Percentiles rank a stretch among this genome's conserved stretches.
Evolutionary conservation across 2,113 vertebrate species (phyloP).

Genomic region (Mus spicilegus): DNA sequence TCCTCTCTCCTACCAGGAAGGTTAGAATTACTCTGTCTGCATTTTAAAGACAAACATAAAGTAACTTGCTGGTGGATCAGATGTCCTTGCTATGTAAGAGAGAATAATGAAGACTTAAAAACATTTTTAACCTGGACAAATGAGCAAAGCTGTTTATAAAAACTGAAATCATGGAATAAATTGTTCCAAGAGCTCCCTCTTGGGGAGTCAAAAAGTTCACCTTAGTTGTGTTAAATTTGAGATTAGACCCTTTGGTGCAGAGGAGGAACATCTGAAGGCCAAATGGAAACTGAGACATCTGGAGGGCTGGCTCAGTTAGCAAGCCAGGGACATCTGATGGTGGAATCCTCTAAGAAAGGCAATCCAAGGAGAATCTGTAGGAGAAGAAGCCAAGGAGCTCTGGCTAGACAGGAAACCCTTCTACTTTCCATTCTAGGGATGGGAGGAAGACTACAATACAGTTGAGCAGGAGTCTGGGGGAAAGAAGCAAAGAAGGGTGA

Average conservation of each 20-base stretch:
- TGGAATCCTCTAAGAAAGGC: not conserved
- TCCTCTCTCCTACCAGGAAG: not conserved
- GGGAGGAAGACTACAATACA: not conserved
- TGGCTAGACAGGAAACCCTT: not conserved
- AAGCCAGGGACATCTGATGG: not conserved
- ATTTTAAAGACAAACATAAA: constrained; percentile 2
- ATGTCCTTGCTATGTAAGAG: not conserved
- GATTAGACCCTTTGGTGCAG: not conserved
- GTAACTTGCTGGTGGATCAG: not conserved
- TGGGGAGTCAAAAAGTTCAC: not conserved
- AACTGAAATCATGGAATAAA: not conserved
- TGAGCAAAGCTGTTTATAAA: not conserved
- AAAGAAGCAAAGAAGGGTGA: not conserved
- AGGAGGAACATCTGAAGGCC: not conserved
- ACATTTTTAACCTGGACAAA: not conserved
- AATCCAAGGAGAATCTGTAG: not conserved
- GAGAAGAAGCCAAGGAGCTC: not conserved
- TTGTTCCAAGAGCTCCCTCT: too few species aligned
- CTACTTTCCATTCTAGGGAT: not conserved
- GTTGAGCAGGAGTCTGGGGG: not conserved
- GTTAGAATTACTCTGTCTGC: not conserved
- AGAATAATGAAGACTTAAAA: not conserved
- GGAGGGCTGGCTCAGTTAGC: not conserved
- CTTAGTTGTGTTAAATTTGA: not conserved
- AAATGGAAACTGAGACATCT: not conserved